These are phyloP conservation scores for Tragelaphus scriptus DNA, from an alignment of 2,113 vertebrate genomes.

Conservation along the genomic window DNA sequence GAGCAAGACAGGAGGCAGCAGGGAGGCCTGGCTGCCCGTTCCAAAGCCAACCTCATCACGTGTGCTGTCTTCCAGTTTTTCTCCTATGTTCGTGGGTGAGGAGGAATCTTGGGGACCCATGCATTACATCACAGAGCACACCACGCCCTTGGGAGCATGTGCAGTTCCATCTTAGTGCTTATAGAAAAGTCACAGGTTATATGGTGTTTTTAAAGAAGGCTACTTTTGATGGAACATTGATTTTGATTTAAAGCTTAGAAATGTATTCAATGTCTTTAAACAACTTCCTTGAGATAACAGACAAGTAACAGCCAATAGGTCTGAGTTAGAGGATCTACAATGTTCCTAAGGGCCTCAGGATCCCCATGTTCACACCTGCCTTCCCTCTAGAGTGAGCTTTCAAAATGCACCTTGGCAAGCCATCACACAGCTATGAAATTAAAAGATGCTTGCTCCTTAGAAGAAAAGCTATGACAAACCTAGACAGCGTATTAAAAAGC, in stretches of 20 bases:
- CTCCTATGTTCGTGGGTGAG: background rate
- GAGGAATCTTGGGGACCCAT: background rate
- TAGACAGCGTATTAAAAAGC: too few relatives aligned
- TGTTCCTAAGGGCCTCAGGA: background rate
- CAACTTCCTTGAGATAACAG: background rate
- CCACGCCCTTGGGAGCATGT: rapidly evolving
- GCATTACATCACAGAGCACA: rapidly evolving
- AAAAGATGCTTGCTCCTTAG: background rate
- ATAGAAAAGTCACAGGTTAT: background rate
- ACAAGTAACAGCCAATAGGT: background rate
- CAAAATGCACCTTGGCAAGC: too few relatives aligned
- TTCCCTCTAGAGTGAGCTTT: background rate
- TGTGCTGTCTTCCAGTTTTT: background rate
- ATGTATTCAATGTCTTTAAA: background rate
- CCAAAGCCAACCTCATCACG: background rate
- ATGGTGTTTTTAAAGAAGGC: background rate
- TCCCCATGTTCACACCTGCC: too few relatives aligned
- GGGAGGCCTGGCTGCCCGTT: rapidly evolving
- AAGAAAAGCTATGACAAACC: too few relatives aligned
- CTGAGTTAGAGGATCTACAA: background rate
- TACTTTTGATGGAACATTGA: background rate
- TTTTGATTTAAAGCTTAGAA: background rate
- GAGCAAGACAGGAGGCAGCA: too few relatives aligned
- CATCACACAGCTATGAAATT: background rate
- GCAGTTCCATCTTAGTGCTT: rapidly evolving